Percentiles rank a stretch among this genome's conserved stretches.
Evolutionary conservation across 92 coral and sea anemone species (phyloP).

Genomic region (Isaurus tuberculatus): DNA sequence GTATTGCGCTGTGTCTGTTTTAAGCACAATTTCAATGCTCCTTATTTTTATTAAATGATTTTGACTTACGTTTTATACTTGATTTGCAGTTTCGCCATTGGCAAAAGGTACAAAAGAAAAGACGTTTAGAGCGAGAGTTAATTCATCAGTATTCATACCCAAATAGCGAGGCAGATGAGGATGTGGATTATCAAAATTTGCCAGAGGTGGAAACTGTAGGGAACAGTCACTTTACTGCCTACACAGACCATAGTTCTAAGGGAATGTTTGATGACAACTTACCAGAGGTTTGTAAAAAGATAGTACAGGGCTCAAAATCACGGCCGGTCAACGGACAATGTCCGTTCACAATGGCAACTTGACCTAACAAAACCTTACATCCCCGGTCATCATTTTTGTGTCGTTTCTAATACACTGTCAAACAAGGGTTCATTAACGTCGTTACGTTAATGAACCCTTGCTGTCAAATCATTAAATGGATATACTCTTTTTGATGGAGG

Average conservation of each 20-base stretch:
- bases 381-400: too few species aligned
- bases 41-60: not conserved
- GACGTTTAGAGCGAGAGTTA: slow-evolving; percentile 82
- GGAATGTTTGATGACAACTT: slow-evolving; percentile 66
- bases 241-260: slow-evolving; percentile 70
- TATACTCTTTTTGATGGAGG: too few species aligned
- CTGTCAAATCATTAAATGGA: too few species aligned
- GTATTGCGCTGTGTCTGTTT: too few species aligned
- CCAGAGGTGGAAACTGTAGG: slow-evolving; percentile 78
- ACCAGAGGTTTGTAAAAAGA: slow-evolving; percentile 65
- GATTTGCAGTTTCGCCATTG: slow-evolving; percentile 69
- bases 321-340: not conserved
- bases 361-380: too few species aligned
- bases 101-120: slow-evolving; percentile 74
- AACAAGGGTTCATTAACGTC: too few species aligned
- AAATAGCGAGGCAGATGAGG: slow-evolving; percentile 83
- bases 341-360: too few species aligned
- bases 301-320: not conserved
- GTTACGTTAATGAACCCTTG: too few species aligned
- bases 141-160: slow-evolving; percentile 85
- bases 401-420: too few species aligned
- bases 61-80: not conserved
- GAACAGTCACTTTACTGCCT: slow-evolving; percentile 68
- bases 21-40: not conserved
- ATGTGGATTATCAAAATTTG: slow-evolving; percentile 68